Conservation (phyloP, 2,888 invertebrate genomes). For the Cremastinae sp. region DNA sequence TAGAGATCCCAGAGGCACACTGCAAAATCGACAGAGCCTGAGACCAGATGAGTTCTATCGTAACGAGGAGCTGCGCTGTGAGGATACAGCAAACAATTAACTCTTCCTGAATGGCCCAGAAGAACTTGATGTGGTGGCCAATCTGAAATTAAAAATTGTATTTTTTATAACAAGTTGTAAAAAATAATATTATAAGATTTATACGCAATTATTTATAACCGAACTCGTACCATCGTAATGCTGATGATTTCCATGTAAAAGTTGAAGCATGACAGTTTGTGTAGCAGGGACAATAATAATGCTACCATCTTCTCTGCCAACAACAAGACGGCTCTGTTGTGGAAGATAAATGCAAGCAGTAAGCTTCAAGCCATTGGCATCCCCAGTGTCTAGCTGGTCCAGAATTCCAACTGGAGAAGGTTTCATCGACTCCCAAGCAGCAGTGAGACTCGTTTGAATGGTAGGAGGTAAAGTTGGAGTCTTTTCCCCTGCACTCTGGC, state of each 20-base stretch:
- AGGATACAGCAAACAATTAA: constrained; percentile 97
- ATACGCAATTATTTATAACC: not conserved
- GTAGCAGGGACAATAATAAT: constrained; percentile 98
- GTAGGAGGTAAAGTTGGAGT: constrained; percentile 87
- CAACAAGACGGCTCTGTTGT: constrained; percentile 94
- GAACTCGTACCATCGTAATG: constrained; percentile 85
- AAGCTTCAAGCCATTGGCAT: constrained; percentile 88
- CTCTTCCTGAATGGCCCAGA: constrained; percentile 94
- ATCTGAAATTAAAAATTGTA: constrained; percentile 81
- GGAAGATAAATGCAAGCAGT: constrained; percentile 97
- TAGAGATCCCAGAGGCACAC: constrained; percentile 98
- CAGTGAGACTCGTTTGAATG: constrained; percentile 89
- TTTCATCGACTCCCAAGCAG: constrained; percentile 93
- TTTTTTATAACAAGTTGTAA: not conserved
- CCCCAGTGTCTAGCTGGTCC: constrained; percentile 91
- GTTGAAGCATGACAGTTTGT: constrained; percentile 95
- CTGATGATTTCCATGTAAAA: constrained; percentile 93
- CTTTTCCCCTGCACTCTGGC: constrained; percentile 82
- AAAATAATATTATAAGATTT: not conserved
- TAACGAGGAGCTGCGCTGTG: constrained; percentile 94
- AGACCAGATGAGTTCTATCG: constrained; percentile 93
- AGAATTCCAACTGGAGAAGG: constrained; percentile 95
- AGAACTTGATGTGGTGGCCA: constrained; percentile 95
- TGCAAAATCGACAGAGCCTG: constrained; percentile 98
- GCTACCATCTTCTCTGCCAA: constrained; percentile 96